Percentiles rank a stretch among this genome's conserved stretches.
Conservation (phyloP, 2,888 invertebrate species). For the Perizoma affinitatum region DNA sequence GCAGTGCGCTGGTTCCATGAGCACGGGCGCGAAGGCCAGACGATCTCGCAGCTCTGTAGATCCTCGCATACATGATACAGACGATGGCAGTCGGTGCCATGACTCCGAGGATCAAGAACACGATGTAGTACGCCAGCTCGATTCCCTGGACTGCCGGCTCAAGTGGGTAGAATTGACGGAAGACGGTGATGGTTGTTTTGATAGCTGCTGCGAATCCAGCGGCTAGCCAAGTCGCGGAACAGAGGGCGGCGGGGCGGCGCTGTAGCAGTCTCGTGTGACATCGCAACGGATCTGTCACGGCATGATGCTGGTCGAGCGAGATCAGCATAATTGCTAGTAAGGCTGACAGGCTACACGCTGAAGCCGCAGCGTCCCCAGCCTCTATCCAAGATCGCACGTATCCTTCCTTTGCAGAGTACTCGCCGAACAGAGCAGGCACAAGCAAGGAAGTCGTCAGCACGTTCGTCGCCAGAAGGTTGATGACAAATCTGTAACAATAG, state of each 20-base stretch:
- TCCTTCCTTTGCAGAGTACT: conserved; percentile 86
- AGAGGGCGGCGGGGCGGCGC: conserved; percentile 72
- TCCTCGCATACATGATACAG: conserved; percentile 89
- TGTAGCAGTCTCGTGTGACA: conserved; percentile 79
- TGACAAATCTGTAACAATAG: conserved; percentile 86
- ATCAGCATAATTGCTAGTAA: conserved; percentile 73
- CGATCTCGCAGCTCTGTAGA: conserved; percentile 90
- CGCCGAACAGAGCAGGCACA: conserved; percentile 78
- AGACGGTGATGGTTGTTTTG: conserved; percentile 64
- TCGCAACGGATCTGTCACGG: conserved; percentile 79
- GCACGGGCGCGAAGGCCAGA: conserved; percentile 83
- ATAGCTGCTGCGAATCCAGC: conserved; percentile 67
- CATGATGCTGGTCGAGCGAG: conserved; percentile 82
- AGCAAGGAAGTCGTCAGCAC: conserved; percentile 77
- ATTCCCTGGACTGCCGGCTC: conserved; percentile 61
- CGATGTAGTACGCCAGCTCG: conserved; percentile 66
- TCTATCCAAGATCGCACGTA: conserved; percentile 85
- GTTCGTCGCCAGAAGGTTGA: conserved; percentile 82
- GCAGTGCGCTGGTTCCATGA: conserved; percentile 77
- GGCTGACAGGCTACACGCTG: conserved; percentile 68
- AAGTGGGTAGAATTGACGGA: conserved; percentile 61
- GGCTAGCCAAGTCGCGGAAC: conserved; percentile 82
- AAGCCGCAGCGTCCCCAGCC: conserved; percentile 79
- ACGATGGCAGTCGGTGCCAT: conserved; percentile 84
- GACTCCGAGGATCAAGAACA: conserved; percentile 69